Percentiles rank a stretch among this genome's conserved stretches.
Conservation (phyloP, 2,797 vertebrate species). For the Sebastes nivosus region DNA sequence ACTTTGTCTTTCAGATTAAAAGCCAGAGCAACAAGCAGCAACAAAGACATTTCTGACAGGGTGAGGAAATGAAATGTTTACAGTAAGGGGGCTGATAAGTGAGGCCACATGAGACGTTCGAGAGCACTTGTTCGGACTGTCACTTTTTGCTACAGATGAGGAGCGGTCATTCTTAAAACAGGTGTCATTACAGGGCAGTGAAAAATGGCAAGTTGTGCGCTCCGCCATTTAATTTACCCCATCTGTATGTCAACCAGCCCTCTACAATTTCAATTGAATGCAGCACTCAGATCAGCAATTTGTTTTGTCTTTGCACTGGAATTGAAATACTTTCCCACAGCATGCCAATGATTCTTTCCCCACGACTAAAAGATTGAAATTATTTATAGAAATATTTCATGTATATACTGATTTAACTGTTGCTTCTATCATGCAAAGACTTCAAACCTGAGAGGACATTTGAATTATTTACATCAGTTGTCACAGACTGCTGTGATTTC, state of each 20-base stretch:
- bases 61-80: conserved; percentile 87
- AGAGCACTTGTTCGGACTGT: conserved; percentile 69
- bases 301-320: conserved; percentile 53
- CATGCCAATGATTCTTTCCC: conserved; percentile 27
- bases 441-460: conserved; percentile 42
- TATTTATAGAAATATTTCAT: conserved; percentile 40
- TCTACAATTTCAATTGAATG: conserved; percentile 50
- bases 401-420: conserved; percentile 38
- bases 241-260: conserved; percentile 48
- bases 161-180: conserved; percentile 62
- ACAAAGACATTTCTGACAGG: conserved; percentile 82
- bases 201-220: conserved; percentile 57
- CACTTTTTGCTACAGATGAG: conserved; percentile 55
- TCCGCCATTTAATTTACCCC: conserved; percentile 54
- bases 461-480: conserved; percentile 74
- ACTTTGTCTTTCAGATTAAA: conserved; percentile 87
- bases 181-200: conserved; percentile 60
- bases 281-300: conserved; percentile 45
- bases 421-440: conserved; percentile 30
- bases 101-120: conserved; percentile 60
- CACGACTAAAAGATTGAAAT: conserved; percentile 31
- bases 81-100: conserved; percentile 67
- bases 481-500: conserved; percentile 66
- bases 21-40: conserved; percentile 71
- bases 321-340: conserved; percentile 43